Evolutionary conservation across 1,140 invertebrate genomes (phyloP).

Genomic region (Drosophila sturtevanti): DNA sequence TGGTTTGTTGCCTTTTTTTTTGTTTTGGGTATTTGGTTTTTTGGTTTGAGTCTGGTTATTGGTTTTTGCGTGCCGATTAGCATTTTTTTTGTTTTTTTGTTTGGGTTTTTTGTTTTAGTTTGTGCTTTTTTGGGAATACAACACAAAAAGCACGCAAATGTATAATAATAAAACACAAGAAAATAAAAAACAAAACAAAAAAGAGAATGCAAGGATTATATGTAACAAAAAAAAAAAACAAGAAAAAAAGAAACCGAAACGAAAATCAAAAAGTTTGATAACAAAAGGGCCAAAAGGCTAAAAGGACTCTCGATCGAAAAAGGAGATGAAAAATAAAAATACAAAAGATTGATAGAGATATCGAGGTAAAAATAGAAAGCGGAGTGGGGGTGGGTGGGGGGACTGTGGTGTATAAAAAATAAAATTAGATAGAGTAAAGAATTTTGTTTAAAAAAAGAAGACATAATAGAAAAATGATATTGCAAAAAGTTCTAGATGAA

Average conservation of each 20-base stretch:
- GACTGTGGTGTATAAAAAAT: neutral
- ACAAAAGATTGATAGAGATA: neutral
- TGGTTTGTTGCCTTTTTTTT: slow-evolving; percentile 17
- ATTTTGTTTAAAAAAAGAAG: neutral
- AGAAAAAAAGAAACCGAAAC: neutral
- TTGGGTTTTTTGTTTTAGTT: slow-evolving; percentile 33
- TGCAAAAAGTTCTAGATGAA: neutral
- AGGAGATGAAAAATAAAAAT: neutral
- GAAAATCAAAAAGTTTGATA: too few species aligned
- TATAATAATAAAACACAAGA: slow-evolving; percentile 12
- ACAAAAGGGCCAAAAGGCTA: neutral
- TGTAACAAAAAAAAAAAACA: neutral
- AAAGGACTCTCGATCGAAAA: neutral
- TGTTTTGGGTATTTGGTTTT: slow-evolving; percentile 22
- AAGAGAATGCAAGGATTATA: slow-evolving; percentile 19
- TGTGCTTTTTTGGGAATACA: slow-evolving; percentile 52
- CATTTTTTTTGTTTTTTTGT: slow-evolving; percentile 22
- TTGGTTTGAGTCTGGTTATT: slow-evolving; percentile 32
- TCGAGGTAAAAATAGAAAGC: neutral
- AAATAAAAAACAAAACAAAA: slow-evolving; percentile 31
- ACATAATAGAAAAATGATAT: neutral
- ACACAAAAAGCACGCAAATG: slow-evolving; percentile 26
- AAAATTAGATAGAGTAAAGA: neutral
- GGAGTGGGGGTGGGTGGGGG: neutral
- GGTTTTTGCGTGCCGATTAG: slow-evolving; percentile 53